Evolutionary conservation across 2,113 vertebrate species (phyloP), one percentile per base, ranked within the genome.

Genomic region (Catharus minimus): DNA sequence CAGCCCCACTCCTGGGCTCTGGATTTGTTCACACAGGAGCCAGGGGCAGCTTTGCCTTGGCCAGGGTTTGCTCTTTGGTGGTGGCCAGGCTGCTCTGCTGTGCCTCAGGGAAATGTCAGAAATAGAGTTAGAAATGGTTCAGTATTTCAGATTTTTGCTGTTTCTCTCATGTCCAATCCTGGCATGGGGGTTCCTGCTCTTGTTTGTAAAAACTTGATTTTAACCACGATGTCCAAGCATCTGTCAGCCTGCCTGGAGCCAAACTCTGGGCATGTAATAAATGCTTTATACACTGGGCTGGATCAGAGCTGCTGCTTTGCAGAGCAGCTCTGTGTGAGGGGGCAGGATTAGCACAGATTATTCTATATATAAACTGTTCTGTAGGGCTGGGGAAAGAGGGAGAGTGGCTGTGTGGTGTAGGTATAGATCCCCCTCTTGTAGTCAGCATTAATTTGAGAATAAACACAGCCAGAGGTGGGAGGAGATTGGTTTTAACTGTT

Each of bases 321-420:
- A 88, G 60, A 75, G 88, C 15, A 91, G 76, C 67, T 88, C 64
- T 69, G 68, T 74, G 76, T 67, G 32, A 62, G 26, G 67, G 69
- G 71, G 74, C 17, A 82, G 92, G 93, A 92, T 93, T 93, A 94
- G 71, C 73, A 10, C 74, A 92, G 86, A 92, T 95, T 95, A 88
- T 3, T 1, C 86, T 94, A 87, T 84, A 82, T 90, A 92, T 96
- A 94, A 94, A 82, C 91, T 71, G 27, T n/a, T 24, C 69, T 86
- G 44, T 68, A 60, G 85, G 13, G 49, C 67, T 61, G 81, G 84
- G 67, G 50, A 43, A 12, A 64, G 83, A 47, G 53, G 27, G 57
- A 43, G 19, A 18, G 26, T 32, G 57, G 47, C 11, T 41, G 30
- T 46, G 64, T 64, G 52, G 7, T n/a, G 13, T 38, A 11, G 49